Evolutionary conservation across 2,888 invertebrate genomes (phyloP), one percentile per base, ranked within the genome.

Genomic region (Drosophila hawaiiensis): DNA sequence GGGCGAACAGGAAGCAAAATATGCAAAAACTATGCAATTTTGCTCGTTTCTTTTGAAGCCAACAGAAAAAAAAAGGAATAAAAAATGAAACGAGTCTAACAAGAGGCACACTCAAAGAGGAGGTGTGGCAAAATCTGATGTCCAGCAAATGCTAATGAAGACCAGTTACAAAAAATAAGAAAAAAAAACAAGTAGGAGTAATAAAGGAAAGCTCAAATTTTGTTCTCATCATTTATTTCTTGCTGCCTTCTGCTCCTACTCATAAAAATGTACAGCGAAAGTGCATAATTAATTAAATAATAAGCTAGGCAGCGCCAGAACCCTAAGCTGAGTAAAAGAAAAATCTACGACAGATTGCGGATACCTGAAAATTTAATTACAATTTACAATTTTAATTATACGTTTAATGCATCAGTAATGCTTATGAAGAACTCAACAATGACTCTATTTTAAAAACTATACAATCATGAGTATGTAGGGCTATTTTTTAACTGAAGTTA

Each of bases 251-350:
- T 50, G 29, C 29, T 29, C 9, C 9, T 9, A 12, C 19, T 43
- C 31, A 67, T 25, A 60, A 70, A 68, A 66, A 67, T 73, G 80
- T 61, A 65, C 50, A 62, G 70, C 76, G 73, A 77, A 75, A 83
- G 80, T 78, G 78, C 73, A 72, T 82, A 78, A 82, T 82, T 83
- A 82, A 82, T 83, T 83, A 73, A 83, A 82, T 82, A 72, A 83
- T 69, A 83, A 73, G 54, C 80, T 70, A 73, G 82, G 73, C 53
- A 31, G 31, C 29, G 29, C 41, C 59, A 58, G 41, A 65, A 77
- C 58, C 49, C 41, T 49, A 58, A 76, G 49, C 29, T 6, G 37
- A 54, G 35, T 56, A 31, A 39, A 58, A 47, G 54, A 53, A 49
- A 37, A 39, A 1, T 9, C 2, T 9, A 6, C 25, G 5, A 25